Percentiles rank a stretch among this genome's conserved stretches.
phyloP scores from a whole-genome alignment of 92 coral and sea anemone genomes.

The Palythoa grandiflora region DNA sequence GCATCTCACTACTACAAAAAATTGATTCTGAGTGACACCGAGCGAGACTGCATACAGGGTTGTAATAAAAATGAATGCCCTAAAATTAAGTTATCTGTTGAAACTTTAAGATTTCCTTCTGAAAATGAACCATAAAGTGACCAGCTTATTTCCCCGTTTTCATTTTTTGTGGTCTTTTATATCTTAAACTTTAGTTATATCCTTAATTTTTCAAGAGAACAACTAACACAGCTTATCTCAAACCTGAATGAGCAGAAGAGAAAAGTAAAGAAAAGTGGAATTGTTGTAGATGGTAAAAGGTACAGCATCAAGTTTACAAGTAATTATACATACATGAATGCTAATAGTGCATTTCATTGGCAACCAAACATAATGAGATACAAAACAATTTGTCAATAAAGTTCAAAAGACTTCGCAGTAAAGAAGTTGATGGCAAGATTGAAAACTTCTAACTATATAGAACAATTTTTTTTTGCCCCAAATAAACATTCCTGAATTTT shows the following conservation, averaged over 20 bases:
- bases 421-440: no score
- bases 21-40: no score
- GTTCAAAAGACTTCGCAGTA: no score
- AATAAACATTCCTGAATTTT: no score
- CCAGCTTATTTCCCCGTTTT: neutral
- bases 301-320: slow-evolving; percentile 18
- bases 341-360: neutral
- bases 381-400: no score
- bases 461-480: no score
- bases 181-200: neutral
- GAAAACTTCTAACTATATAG: no score
- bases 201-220: slow-evolving; percentile 21
- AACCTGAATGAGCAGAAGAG: slow-evolving; percentile 59
- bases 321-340: neutral
- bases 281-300: slow-evolving; percentile 21
- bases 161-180: neutral
- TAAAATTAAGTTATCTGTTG: no score
- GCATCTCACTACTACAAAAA: no score
- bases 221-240: slow-evolving; percentile 48
- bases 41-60: no score
- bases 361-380: no score
- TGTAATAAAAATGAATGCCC: no score
- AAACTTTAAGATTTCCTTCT: neutral
- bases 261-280: slow-evolving; percentile 10
- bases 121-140: neutral